phyloP scores from a whole-genome alignment of 2,113 vertebrate species.

The Pycnonotus jocosus region DNA sequence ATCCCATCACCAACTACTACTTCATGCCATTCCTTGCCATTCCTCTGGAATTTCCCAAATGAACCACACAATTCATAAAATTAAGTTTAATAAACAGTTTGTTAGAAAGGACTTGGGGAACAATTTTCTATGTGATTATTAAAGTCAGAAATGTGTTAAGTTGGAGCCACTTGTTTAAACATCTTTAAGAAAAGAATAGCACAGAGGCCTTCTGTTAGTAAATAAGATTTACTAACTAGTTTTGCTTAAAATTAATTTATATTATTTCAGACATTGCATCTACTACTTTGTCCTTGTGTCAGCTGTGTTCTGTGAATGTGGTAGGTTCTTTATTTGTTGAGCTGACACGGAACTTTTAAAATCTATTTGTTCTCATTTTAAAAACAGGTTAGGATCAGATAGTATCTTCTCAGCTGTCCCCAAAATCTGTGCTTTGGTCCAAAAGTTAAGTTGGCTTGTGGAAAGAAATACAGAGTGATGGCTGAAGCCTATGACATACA shows the following conservation, averaged over 20 bases:
- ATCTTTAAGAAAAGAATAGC: neutral
- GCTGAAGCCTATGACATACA: neutral
- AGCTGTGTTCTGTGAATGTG: neutral
- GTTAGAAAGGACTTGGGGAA: neutral
- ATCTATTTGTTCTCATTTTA: neutral
- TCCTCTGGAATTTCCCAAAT: neutral
- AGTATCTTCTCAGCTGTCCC: neutral
- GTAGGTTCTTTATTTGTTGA: neutral
- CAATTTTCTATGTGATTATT: neutral
- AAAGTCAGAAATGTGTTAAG: neutral
- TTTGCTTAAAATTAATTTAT: neutral
- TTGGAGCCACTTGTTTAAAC: accelerated
- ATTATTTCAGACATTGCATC: neutral
- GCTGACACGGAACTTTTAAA: neutral
- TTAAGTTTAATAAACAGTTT: neutral
- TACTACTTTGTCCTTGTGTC: neutral
- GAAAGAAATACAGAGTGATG: neutral
- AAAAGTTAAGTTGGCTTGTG: neutral
- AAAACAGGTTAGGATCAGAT: neutral
- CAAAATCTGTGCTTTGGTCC: neutral
- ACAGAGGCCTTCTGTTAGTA: neutral
- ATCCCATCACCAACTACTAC: neutral
- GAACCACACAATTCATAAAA: neutral
- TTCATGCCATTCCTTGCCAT: neutral
- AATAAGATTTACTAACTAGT: neutral